phyloP scores from a whole-genome alignment of 2,888 invertebrate species.

The Ochropleura plecta region DNA sequence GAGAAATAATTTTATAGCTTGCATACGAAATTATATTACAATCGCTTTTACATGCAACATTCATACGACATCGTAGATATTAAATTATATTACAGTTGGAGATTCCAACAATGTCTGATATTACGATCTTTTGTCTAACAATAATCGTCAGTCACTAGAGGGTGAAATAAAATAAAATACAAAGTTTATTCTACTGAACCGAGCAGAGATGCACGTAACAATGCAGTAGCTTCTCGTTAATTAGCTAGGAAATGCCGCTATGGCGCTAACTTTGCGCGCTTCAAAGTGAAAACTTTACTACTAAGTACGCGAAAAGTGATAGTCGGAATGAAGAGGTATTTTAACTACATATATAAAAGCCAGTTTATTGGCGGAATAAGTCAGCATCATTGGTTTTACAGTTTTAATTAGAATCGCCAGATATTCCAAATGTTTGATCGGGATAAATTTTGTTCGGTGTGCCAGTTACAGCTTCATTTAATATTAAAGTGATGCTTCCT shows the following conservation, averaged over 20 bases:
- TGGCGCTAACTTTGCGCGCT: conserved; percentile 74
- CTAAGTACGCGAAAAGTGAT: conserved; percentile 79
- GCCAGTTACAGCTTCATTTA: conserved; percentile 30
- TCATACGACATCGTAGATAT: not conserved
- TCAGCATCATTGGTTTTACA: conserved; percentile 28
- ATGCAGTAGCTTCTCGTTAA: conserved; percentile 79
- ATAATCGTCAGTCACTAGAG: conserved; percentile 24
- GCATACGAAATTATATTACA: not conserved
- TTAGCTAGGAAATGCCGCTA: conserved; percentile 78
- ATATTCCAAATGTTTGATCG: conserved; percentile 40
- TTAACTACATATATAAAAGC: conserved; percentile 36
- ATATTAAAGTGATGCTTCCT: conserved; percentile 32
- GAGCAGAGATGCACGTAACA: conserved; percentile 75
- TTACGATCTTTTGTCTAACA: conserved; percentile 19
- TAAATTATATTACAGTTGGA: conserved; percentile 7
- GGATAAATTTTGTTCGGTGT: conserved; percentile 17
- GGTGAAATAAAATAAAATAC: conserved; percentile 59
- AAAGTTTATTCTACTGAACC: conserved; percentile 72
- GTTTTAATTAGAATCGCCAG: conserved; percentile 46
- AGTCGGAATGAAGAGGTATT: conserved; percentile 63
- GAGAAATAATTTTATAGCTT: not conserved
- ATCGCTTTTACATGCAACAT: conserved; percentile 7
- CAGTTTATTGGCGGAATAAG: conserved; percentile 53
- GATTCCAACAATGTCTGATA: conserved; percentile 30
- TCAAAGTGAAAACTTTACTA: conserved; percentile 75